Conservation (phyloP, 2,113 vertebrate genomes). For the Cairina moschata region DNA sequence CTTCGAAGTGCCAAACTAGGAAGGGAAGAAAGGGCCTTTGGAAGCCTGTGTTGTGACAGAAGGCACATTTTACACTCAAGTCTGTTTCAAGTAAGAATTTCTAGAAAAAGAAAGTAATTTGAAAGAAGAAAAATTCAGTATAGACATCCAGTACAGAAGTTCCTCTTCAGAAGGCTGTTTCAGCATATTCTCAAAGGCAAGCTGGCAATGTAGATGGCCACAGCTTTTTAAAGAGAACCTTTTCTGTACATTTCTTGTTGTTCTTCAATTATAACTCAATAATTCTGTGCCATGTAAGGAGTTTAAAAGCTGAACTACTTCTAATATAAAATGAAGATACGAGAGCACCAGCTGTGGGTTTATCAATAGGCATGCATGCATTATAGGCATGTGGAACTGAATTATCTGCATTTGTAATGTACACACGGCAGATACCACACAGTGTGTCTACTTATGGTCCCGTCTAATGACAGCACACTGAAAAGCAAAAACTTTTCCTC, state of each 20-base stretch:
- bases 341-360: background rate
- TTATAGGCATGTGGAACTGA: fast-evolving
- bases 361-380: background rate
- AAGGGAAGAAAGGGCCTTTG: background rate
- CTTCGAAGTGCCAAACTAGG: background rate
- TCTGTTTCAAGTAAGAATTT: background rate
- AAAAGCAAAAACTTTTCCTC: background rate
- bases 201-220: background rate
- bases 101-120: background rate
- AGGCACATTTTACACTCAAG: background rate
- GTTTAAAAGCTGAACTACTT: background rate
- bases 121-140: background rate
- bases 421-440: fast-evolving
- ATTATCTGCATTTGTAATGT: background rate
- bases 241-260: background rate
- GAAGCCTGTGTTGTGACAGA: background rate
- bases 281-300: background rate
- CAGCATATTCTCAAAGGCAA: background rate
- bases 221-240: background rate
- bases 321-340: background rate
- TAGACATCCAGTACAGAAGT: background rate
- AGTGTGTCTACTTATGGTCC: background rate
- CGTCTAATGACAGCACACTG: background rate
- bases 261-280: background rate
- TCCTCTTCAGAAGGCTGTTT: background rate